Conservation (phyloP, 1,140 invertebrate genomes). For the Acyrthosiphon pisum region DNA sequence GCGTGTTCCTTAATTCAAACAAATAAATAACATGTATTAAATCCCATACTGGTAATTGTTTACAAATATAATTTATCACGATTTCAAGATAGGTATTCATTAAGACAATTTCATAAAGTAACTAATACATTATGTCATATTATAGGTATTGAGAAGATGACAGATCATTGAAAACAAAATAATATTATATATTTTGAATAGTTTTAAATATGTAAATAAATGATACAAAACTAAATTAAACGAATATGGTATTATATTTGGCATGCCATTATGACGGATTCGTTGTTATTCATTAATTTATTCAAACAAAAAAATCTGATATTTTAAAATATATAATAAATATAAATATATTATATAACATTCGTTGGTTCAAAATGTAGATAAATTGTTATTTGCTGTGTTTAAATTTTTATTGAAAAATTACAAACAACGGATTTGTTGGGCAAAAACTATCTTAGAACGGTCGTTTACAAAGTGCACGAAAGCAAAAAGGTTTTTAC, state of each 20-base stretch:
- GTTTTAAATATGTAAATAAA: neutral
- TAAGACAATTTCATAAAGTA: neutral
- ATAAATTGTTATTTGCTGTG: neutral
- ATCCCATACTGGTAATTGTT: neutral
- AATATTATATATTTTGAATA: neutral
- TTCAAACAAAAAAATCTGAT: neutral
- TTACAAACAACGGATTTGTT: neutral
- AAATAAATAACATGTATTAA: neutral
- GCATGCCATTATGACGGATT: neutral
- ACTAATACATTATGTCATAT: neutral
- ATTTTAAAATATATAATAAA: neutral
- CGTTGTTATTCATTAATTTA: neutral
- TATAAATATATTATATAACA: neutral
- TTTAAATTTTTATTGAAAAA: neutral
- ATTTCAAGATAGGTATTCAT: neutral
- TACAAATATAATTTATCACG: neutral
- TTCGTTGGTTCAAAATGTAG: neutral
- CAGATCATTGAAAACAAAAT: neutral
- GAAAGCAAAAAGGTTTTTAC: slow-evolving; percentile 30
- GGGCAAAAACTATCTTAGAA: neutral
- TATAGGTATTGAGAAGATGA: no score
- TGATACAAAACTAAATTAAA: neutral
- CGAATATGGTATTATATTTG: neutral
- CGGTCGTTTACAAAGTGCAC: neutral
- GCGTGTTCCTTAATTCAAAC: neutral